phyloP scores from a whole-genome alignment of 2,888 invertebrate species.

The Boloria euphrosyne region DNA sequence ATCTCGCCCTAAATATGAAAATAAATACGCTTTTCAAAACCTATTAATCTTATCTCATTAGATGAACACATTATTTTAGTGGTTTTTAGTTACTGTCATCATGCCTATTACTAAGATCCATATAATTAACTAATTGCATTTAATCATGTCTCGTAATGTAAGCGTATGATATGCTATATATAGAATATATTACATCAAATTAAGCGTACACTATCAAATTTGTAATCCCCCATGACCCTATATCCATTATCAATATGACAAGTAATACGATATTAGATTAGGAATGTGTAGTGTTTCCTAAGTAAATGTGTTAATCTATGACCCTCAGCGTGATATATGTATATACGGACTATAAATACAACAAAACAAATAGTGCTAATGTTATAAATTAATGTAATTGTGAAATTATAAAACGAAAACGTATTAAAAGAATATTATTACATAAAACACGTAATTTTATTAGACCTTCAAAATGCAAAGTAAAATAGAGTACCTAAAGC shows the following conservation, averaged over 20 bases:
- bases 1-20: too few species aligned
- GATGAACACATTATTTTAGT: too few species aligned
- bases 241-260: conserved; percentile 43
- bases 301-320: conserved; percentile 26
- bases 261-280: conserved; percentile 41
- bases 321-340: conserved; percentile 14
- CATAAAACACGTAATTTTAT: neutral
- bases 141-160: conserved; percentile 40
- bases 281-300: conserved; percentile 27
- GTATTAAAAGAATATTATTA: neutral
- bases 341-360: conserved; percentile 16
- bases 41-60: too few species aligned
- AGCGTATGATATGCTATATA: conserved; percentile 29
- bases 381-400: conserved; percentile 7
- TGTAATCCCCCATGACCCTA: conserved; percentile 43
- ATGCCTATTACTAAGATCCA: neutral
- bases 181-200: conserved; percentile 40
- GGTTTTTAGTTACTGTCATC: too few species aligned
- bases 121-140: conserved; percentile 20
- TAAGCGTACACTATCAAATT: conserved; percentile 44
- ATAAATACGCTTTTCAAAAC: too few species aligned
- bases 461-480: conserved; percentile 15
- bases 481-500: conserved; percentile 25
- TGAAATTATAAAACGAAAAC: too few species aligned
- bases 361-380: conserved; percentile 8